Evolutionary conservation across 2,113 vertebrate genomes (phyloP).

Genomic region (Gopherus evgoodei): DNA sequence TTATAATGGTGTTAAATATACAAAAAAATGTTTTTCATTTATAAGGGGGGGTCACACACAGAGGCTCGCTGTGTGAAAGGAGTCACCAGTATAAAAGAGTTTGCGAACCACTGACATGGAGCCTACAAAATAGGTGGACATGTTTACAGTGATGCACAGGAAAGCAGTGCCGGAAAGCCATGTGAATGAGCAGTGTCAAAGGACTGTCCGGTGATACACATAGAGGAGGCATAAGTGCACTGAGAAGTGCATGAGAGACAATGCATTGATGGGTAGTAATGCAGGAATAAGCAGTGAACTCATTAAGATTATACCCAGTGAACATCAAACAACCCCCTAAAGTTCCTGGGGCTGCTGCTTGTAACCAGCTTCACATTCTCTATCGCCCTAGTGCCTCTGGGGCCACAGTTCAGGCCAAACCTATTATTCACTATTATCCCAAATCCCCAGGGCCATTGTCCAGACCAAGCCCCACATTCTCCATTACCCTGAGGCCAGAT

Average conservation of each 20-base stretch:
- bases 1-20: too few species aligned
- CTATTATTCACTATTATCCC: background rate
- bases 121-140: accelerated
- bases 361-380: background rate
- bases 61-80: too few species aligned
- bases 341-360: background rate
- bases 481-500: background rate
- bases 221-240: accelerated
- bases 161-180: accelerated
- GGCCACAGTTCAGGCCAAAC: background rate
- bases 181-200: background rate
- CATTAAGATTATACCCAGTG: background rate
- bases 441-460: background rate
- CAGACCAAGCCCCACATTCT: background rate
- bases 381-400: background rate
- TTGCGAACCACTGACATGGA: background rate
- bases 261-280: background rate
- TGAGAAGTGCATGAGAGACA: background rate
- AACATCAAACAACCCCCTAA: background rate
- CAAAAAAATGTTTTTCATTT: too few species aligned
- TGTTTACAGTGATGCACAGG: accelerated
- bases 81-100: too few species aligned
- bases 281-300: background rate
- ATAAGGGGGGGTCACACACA: too few species aligned
- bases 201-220: background rate